Base-by-base conservation (phyloP, 1,140 invertebrate species). In the Ganaspis sp. region DNA sequence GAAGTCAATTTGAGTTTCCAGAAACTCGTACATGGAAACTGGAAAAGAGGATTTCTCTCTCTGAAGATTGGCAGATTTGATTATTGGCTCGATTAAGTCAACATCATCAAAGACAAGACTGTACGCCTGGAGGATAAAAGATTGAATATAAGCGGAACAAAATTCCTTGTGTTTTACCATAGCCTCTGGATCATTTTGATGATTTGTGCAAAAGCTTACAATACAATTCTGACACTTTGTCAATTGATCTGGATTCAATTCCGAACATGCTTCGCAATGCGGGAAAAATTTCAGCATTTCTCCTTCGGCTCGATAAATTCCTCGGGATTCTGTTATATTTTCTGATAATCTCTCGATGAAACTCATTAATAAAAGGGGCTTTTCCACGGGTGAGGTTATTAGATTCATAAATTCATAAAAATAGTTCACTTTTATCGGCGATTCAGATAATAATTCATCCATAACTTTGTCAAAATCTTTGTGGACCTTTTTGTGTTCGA, bases 401-500 rank as follows among this genome's bases (percentile, higher is more conserved):
- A 49, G n/a, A 49, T 49, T n/a, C 45, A 49, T 49, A 4, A 49
- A 17, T 49, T 49, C 45, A 49, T 49, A 49, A n/a, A 49, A 49
- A 49, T 49, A 49, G 17, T 49, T n/a, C 15, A 49, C 45, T 49
- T 49, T 49, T 17, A n/a, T 49, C 45, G 45, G 45, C 17, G 45
- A 49, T n/a, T 17, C 17, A 1, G 45, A 49, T n/a, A 49, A n/a
- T 1, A 49, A 15, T 17, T 49, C 15, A 3, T 8, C 4, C 93
- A 93, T 85, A 92, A 93, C 83, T 89, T 92, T 37, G 87, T 93
- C 17, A 93, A 93, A 90, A 93, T 94, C 88, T 15, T 49, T 15
- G 17, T 49, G 45, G 17, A 49, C 15, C n/a, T n/a, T 49, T 49
- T 49, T n/a, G 8, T 49, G 45, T 17, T 49, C 17, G 8, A 49